These are phyloP conservation scores for Chrysolina haemoptera DNA, from an alignment of 2,888 invertebrate species.

Conservation along the genomic window DNA sequence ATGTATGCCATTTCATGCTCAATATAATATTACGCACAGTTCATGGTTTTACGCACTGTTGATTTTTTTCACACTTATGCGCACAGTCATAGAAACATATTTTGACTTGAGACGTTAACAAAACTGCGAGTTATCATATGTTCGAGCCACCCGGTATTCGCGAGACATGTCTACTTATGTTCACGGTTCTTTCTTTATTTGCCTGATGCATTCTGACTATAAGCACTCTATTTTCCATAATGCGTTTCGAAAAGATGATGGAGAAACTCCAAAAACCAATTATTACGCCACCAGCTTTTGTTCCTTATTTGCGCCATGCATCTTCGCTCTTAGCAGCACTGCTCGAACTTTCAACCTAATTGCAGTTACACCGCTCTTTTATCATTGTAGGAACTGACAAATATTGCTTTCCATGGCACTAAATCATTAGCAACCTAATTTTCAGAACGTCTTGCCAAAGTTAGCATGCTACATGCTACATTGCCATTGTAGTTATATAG, in stretches of 20 bases:
- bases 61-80: no score
- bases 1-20: no score
- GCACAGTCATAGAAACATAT: no score
- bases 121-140: no score
- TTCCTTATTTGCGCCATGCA: slow-evolving; percentile 34
- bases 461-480: slow-evolving; percentile 45
- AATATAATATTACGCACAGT: no score
- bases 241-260: neutral
- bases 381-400: slow-evolving; percentile 42
- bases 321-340: slow-evolving; percentile 32
- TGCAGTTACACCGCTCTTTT: slow-evolving; percentile 35
- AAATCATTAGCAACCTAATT: slow-evolving; percentile 44
- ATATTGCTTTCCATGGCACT: slow-evolving; percentile 43
- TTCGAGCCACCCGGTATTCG: neutral
- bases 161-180: neutral
- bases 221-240: slow-evolving; percentile 6
- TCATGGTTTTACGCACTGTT: no score
- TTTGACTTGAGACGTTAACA: no score
- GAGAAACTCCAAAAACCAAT: slow-evolving; percentile 33
- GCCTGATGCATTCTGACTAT: neutral
- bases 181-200: neutral
- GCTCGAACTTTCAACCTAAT: slow-evolving; percentile 32
- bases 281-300: slow-evolving; percentile 29
- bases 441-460: slow-evolving; percentile 33
- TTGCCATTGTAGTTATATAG: slow-evolving; percentile 32